A percentile compares a stretch with the other conserved stretches of the same genome.
Conservation (phyloP, 2,113 vertebrate genomes). For the Scatophagus argus region DNA sequence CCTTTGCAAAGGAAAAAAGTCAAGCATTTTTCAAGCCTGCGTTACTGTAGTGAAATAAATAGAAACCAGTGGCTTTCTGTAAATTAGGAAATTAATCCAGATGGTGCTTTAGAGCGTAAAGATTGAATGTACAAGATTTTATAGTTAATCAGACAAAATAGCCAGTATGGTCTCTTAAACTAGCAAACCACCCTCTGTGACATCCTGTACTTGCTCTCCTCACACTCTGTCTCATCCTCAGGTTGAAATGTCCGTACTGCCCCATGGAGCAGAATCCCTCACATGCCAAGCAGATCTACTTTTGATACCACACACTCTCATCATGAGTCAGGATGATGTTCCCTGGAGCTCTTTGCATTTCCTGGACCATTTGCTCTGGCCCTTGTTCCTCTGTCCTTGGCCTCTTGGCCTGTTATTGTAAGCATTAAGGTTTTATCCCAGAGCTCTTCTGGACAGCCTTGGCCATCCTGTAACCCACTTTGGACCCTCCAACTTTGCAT, state of each 20-base stretch:
- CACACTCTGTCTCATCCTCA: slow-evolving; percentile 58
- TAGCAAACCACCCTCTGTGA: neutral
- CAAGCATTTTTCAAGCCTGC: neutral
- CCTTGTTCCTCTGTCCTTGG: slow-evolving; percentile 59
- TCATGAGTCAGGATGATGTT: slow-evolving; percentile 68
- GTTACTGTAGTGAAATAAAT: neutral
- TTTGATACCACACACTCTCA: slow-evolving; percentile 82
- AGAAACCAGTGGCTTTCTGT: neutral
- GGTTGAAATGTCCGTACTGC: slow-evolving; percentile 93
- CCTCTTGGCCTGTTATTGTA: slow-evolving; percentile 67
- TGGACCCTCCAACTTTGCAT: slow-evolving; percentile 67
- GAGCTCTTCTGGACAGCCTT: slow-evolving; percentile 69
- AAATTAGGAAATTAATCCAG: neutral
- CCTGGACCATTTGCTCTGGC: slow-evolving; percentile 71
- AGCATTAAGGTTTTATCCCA: slow-evolving; percentile 74
- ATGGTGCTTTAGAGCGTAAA: neutral
- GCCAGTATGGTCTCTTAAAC: no score
- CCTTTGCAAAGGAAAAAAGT: no score
- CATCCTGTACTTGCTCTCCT: neutral
- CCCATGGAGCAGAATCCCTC: slow-evolving; percentile 94
- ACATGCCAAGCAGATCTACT: slow-evolving; percentile 92
- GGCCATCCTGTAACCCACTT: slow-evolving; percentile 56
- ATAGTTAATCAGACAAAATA: neutral
- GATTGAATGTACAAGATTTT: neutral
- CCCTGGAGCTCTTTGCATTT: slow-evolving; percentile 64